Evolutionary conservation across 2,888 invertebrate genomes (phyloP), one percentile per base, ranked within the genome.

Genomic region (Tachina lurida): DNA sequence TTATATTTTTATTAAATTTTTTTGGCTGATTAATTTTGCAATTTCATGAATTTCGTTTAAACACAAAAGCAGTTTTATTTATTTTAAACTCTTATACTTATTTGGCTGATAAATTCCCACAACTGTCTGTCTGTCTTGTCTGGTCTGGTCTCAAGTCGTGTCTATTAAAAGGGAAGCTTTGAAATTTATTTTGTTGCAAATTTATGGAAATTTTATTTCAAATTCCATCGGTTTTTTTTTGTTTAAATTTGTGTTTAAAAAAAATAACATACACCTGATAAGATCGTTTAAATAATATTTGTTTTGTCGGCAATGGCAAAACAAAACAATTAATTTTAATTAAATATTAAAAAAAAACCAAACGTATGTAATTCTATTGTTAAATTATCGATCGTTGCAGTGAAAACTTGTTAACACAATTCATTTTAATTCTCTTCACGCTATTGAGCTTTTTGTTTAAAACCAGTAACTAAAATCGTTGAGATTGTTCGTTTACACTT

Each of bases 81-180:
- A 22, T n/a, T 39, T 52, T 39, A 22, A 54, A 5, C 41, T 71
- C 31, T 52, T 22, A 22, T 12, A 41, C 17, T 56, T 31, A n/a
- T 15, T 54, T 43, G 7, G 3, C 5, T 19, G 12, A n/a, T 58
- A 8, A 22, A 13, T 80, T 73, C 73, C 63, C 65, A 80, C 73
- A 65, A 19, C 12, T 80, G 79, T 80, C 79, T 80, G 79, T 80
- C 79, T 41, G 68, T 10, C 1, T 39, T 19, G 9, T 60, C 17
- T 43, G 31, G n/a, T 15, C n/a, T n/a, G 39, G n/a, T 17, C n/a
- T n/a, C 22, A 43, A 54, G 4, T 49, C 12, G n/a, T 41, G 52
- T 22, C 39, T 41, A 22, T 54, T 76, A 22, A 43, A 49, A n/a
- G 19, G 12, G 43, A 43, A 52, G 31, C 10, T 39, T 47, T 19